A percentile compares a stretch with the other conserved stretches of the same genome.
Evolutionary conservation across 2,113 vertebrate species (phyloP).

Genomic region (Pseudopodoces humilis): DNA sequence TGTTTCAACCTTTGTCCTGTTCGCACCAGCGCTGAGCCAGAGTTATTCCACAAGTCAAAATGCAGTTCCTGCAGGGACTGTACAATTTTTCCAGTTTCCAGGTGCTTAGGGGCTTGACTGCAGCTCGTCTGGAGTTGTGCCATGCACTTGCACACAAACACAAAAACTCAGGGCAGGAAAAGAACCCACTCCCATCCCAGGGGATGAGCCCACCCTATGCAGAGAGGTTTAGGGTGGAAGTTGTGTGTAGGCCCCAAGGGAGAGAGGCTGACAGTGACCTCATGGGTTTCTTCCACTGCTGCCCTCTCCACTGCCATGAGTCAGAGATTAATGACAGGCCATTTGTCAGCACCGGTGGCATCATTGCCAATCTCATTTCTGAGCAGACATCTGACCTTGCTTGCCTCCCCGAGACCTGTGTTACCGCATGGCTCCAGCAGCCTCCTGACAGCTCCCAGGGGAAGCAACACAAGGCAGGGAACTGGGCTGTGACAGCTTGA

Average conservation of each 20-base stretch:
- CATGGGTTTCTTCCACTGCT: slow-evolving; percentile 47
- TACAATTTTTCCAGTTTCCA: not conserved
- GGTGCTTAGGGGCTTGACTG: not conserved
- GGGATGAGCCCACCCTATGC: not conserved
- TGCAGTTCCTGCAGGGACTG: not conserved
- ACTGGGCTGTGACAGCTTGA: not conserved
- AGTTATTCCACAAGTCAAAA: not conserved
- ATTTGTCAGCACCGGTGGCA: slow-evolving; percentile 51
- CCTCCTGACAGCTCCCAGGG: slow-evolving; percentile 22
- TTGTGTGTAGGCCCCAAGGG: not conserved
- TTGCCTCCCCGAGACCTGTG: not conserved
- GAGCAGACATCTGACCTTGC: slow-evolving; percentile 56
- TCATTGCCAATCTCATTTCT: slow-evolving; percentile 65
- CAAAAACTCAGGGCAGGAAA: not conserved
- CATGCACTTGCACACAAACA: not conserved
- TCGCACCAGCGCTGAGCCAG: not conserved
- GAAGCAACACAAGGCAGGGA: not conserved
- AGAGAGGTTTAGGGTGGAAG: not conserved
- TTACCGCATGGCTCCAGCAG: slow-evolving; percentile 25
- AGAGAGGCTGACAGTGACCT: slow-evolving; percentile 20
- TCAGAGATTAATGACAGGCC: slow-evolving; percentile 57
- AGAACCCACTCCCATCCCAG: not conserved
- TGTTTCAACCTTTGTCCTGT: not conserved
- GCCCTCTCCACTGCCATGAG: slow-evolving; percentile 26
- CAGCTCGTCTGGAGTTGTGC: not conserved